These are phyloP conservation scores for Papilio dardanus DNA, from an alignment of 1,140 invertebrate genomes.

Conservation along the genomic window DNA sequence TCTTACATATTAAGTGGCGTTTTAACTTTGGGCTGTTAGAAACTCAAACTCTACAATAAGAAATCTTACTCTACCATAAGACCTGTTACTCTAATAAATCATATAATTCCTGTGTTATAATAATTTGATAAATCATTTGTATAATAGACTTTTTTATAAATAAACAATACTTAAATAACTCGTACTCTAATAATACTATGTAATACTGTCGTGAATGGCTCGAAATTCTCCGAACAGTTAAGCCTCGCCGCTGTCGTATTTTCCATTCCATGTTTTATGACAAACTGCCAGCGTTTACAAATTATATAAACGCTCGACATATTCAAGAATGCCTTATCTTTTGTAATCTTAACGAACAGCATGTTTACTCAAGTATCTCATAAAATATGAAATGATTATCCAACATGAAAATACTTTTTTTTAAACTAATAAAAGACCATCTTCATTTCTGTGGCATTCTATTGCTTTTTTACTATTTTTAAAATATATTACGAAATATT, in stretches of 20 bases:
- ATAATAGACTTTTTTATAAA: background rate
- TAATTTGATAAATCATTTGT: too few species aligned
- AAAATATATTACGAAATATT: too few species aligned
- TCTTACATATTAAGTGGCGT: too few species aligned
- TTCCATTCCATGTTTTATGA: background rate
- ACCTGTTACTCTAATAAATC: too few species aligned
- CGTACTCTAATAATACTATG: background rate
- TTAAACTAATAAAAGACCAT: too few species aligned
- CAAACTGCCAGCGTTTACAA: constrained; percentile 9
- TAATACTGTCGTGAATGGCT: constrained; percentile 1
- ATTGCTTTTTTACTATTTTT: too few species aligned
- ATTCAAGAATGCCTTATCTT: background rate
- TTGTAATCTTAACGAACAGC: background rate
- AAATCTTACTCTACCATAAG: too few species aligned
- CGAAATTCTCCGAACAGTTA: background rate
- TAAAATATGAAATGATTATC: background rate
- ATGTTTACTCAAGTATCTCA: background rate
- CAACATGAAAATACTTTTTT: background rate
- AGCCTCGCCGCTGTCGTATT: background rate
- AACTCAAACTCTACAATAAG: too few species aligned
- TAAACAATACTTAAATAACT: background rate
- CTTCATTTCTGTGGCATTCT: too few species aligned
- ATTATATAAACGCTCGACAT: background rate
- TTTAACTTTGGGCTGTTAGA: too few species aligned
- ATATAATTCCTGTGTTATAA: too few species aligned